These are phyloP conservation scores for Laupala kohalensis DNA, from an alignment of 1,140 invertebrate genomes.

Conservation along the genomic window DNA sequence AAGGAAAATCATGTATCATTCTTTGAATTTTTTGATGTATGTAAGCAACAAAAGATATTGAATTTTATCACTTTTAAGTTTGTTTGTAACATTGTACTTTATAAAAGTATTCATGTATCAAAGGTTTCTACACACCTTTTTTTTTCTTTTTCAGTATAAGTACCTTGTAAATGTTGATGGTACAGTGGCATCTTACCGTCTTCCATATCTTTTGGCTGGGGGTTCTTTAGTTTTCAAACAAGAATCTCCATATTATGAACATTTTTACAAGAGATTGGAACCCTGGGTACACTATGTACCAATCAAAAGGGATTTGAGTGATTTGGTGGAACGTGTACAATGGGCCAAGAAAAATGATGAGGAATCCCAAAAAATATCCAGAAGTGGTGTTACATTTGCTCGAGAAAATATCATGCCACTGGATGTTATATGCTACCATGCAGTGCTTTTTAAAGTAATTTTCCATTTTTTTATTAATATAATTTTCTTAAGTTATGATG, in stretches of 20 bases:
- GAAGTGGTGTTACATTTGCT: slow-evolving; percentile 58
- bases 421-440: slow-evolving; percentile 84
- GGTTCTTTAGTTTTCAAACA: slow-evolving; percentile 83
- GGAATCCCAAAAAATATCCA: slow-evolving; percentile 52
- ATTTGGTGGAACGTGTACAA: slow-evolving; percentile 63
- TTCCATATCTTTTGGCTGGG: slow-evolving; percentile 82
- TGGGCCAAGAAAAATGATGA: slow-evolving; percentile 73
- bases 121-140: not conserved
- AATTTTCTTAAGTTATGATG: not conserved
- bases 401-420: slow-evolving; percentile 68
- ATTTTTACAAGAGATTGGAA: slow-evolving; percentile 71
- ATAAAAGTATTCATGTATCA: not conserved
- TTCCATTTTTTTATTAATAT: not conserved
- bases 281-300: slow-evolving; percentile 75
- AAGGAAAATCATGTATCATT: slow-evolving; percentile 74
- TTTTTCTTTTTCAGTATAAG: slow-evolving; percentile 65
- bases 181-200: slow-evolving; percentile 87
- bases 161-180: slow-evolving; percentile 93
- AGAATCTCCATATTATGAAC: slow-evolving; percentile 85
- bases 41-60: no score
- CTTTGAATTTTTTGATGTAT: slow-evolving; percentile 90
- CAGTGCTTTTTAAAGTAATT: slow-evolving; percentile 56
- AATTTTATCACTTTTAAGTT: no score
- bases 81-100: no score
- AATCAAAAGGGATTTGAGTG: slow-evolving; percentile 61